These are phyloP conservation scores for Sthenelais limicola DNA, from an alignment of 2,888 invertebrate species.

Conservation along the genomic window DNA sequence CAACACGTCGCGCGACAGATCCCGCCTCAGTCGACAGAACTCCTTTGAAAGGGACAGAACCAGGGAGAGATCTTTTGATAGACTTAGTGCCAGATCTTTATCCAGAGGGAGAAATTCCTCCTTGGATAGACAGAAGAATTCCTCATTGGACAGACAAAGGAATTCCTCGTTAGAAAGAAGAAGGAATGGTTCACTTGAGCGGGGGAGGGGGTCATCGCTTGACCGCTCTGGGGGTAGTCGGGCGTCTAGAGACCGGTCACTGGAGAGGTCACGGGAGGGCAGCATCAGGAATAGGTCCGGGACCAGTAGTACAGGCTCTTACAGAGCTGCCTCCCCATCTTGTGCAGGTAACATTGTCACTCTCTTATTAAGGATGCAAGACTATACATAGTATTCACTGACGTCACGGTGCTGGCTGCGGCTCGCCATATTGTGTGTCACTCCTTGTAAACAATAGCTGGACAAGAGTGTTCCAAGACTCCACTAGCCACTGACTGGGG, in stretches of 20 bases:
- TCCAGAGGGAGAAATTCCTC: constrained; percentile 53
- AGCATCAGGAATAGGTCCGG: constrained; percentile 16
- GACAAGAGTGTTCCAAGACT: too few relatives aligned
- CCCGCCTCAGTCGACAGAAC: not conserved
- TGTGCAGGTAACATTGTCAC: constrained; percentile 39
- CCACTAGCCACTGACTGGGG: too few relatives aligned
- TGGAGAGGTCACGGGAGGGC: constrained; percentile 19
- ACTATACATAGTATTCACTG: too few relatives aligned
- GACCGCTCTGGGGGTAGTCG: constrained; percentile 8
- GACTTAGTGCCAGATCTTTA: not conserved
- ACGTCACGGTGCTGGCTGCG: too few relatives aligned
- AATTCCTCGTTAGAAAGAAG: constrained; percentile 55
- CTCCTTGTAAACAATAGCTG: too few relatives aligned
- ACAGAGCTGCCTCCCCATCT: constrained; percentile 35
- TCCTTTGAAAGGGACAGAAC: constrained; percentile 11
- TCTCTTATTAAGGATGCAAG: too few relatives aligned
- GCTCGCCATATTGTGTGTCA: too few relatives aligned
- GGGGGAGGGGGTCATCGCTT: not conserved
- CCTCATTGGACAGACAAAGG: constrained; percentile 50
- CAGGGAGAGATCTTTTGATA: not conserved
- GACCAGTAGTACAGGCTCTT: constrained; percentile 14
- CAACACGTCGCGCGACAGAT: not conserved
- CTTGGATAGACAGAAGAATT: constrained; percentile 49
- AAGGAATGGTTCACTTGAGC: constrained; percentile 50
- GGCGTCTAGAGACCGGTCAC: constrained; percentile 7